These are phyloP conservation scores for Zenarchopterus dispar DNA, from an alignment of 2,797 vertebrate species.

Conservation along the genomic window DNA sequence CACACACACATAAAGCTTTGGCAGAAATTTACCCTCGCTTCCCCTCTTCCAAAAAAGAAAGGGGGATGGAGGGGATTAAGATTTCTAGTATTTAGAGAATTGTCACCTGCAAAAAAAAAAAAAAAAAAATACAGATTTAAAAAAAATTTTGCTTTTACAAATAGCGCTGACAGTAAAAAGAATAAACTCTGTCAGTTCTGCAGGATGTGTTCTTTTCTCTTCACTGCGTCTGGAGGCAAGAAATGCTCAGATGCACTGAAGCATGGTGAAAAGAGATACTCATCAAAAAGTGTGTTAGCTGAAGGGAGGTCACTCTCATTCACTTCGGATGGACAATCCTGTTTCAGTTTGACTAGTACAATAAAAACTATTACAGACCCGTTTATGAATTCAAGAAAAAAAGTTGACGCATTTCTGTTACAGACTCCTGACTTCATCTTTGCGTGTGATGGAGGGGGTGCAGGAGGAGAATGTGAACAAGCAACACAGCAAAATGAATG, in stretches of 20 bases:
- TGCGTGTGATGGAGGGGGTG: constrained; percentile 3
- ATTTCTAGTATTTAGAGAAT: constrained; percentile 45
- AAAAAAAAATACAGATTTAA: too few species aligned
- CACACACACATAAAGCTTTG: constrained; percentile 12
- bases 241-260: constrained; percentile 54
- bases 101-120: neutral
- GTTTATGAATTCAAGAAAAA: constrained; percentile 29
- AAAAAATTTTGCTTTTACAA: constrained; percentile 50
- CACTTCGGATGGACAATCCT: constrained; percentile 34
- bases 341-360: constrained; percentile 25
- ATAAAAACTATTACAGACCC: constrained; percentile 7
- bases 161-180: constrained; percentile 58
- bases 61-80: too few species aligned
- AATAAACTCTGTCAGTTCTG: constrained; percentile 65
- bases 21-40: constrained; percentile 1
- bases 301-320: constrained; percentile 40
- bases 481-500: constrained; percentile 35
- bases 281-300: constrained; percentile 48
- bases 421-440: constrained; percentile 16
- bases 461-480: constrained; percentile 36
- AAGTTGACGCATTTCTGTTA: constrained; percentile 16
- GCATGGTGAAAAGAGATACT: constrained; percentile 65
- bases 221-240: constrained; percentile 62
- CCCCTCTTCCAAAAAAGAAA: neutral
- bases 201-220: constrained; percentile 69